These are phyloP conservation scores for Arnoldichthys spilopterus DNA, from an alignment of 2,797 vertebrate genomes.

Conservation along the genomic window DNA sequence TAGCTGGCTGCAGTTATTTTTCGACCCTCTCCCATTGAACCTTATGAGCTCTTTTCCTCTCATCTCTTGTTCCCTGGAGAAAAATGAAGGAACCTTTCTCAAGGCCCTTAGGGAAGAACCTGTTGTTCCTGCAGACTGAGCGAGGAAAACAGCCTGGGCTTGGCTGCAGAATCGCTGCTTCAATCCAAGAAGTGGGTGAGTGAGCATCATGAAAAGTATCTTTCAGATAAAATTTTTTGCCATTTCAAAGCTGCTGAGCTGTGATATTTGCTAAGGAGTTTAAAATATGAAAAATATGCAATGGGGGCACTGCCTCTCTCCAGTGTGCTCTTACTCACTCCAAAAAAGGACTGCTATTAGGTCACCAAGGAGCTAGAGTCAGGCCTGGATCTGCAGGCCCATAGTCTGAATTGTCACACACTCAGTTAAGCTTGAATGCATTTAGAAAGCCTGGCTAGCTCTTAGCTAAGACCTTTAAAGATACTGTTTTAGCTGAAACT, in stretches of 20 bases:
- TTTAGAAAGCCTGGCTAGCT: background rate
- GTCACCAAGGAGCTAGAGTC: background rate
- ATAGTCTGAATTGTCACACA: background rate
- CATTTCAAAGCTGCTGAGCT: slow-evolving; percentile 46
- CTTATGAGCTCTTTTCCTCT: background rate
- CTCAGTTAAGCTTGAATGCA: background rate
- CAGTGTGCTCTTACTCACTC: background rate
- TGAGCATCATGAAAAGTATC: slow-evolving; percentile 47
- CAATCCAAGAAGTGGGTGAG: slow-evolving; percentile 30
- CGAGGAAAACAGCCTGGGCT: slow-evolving; percentile 22
- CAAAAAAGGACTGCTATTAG: slow-evolving; percentile 13
- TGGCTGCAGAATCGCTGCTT: slow-evolving; percentile 32
- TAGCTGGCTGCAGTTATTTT: background rate
- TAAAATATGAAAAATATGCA: slow-evolving; percentile 51
- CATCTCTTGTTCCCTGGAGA: slow-evolving; percentile 25
- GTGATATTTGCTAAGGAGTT: slow-evolving; percentile 48
- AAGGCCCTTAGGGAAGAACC: slow-evolving; percentile 15
- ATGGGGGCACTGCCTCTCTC: slow-evolving; percentile 16
- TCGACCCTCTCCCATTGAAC: background rate
- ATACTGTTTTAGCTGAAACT: too few relatives aligned
- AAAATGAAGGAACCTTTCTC: slow-evolving; percentile 7
- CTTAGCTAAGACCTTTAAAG: too few relatives aligned
- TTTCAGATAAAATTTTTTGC: slow-evolving; percentile 39
- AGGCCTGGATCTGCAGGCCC: background rate
- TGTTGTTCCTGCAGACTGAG: slow-evolving; percentile 35